A percentile compares a stretch with the other conserved stretches of the same genome.
Conservation (phyloP, 53 echinoderm and acorn worm species). For the Arbacia lixula region DNA sequence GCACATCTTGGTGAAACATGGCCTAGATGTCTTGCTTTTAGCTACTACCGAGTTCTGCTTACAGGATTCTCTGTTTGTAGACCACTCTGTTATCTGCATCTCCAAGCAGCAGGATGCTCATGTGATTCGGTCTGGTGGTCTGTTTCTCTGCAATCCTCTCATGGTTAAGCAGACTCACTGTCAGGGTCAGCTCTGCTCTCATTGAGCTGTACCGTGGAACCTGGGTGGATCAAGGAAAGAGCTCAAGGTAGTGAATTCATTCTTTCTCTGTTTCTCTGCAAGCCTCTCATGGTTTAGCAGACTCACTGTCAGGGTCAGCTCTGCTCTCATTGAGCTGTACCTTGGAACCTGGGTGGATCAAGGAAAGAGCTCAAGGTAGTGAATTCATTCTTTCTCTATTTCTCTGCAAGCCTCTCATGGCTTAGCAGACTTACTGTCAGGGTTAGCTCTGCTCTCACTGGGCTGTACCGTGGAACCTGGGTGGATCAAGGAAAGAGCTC, state of each 20-base stretch:
- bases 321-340: constrained; percentile 68
- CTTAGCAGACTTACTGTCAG: background rate
- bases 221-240: constrained; percentile 24
- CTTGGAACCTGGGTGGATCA: constrained; percentile 50
- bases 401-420: background rate
- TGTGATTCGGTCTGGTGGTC: constrained; percentile 71
- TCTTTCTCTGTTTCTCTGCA: background rate
- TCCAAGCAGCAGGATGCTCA: constrained; percentile 71
- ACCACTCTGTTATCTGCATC: constrained; percentile 77
- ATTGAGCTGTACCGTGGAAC: constrained; percentile 60
- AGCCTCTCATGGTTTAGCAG: constrained; percentile 18
- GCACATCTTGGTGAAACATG: no score
- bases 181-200: constrained; percentile 73
- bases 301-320: constrained; percentile 72
- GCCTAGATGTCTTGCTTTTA: no score
- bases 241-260: no score
- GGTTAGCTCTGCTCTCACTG: background rate
- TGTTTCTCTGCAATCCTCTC: constrained; percentile 70
- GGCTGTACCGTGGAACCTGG: no score
- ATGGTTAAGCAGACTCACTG: constrained; percentile 73
- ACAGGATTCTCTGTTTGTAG: constrained; percentile 85
- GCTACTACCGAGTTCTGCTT: constrained; percentile 45
- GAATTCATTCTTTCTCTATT: background rate
- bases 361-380: no score
- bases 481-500: no score